phyloP scores from a whole-genome alignment of 2,888 invertebrate genomes.

The Brachycybe producta region DNA sequence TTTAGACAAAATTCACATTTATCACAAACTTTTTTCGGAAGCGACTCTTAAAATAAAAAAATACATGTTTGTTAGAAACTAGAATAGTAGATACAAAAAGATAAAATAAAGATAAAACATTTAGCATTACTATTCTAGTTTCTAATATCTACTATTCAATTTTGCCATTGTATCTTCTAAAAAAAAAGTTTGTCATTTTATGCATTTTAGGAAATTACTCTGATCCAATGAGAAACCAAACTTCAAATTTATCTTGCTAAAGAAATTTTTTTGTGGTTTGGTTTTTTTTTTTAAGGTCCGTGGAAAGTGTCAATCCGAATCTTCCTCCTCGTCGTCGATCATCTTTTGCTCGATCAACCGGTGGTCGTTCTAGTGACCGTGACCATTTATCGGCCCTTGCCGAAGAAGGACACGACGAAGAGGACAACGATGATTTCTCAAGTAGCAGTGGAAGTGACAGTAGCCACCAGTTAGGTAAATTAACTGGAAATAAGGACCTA shows the following conservation, averaged over 20 bases:
- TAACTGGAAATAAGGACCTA: background rate
- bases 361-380: background rate
- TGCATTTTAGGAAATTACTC: no score
- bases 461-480: no score
- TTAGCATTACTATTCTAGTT: background rate
- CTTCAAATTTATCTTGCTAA: no score
- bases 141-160: no score
- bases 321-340: background rate
- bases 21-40: no score
- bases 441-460: conserved; percentile 7
- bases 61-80: no score
- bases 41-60: no score
- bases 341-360: conserved; percentile 1
- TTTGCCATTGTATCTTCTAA: background rate
- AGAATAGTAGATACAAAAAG: no score
- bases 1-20: no score
- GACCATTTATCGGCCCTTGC: conserved; percentile 8
- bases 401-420: conserved; percentile 9
- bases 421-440: conserved; percentile 4
- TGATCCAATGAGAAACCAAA: background rate
- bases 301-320: background rate
- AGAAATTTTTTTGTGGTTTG: background rate
- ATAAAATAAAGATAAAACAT: background rate
- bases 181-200: background rate
- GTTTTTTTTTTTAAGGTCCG: background rate